Conservation (phyloP, 2,888 invertebrate genomes). For the Diploptera punctata region DNA sequence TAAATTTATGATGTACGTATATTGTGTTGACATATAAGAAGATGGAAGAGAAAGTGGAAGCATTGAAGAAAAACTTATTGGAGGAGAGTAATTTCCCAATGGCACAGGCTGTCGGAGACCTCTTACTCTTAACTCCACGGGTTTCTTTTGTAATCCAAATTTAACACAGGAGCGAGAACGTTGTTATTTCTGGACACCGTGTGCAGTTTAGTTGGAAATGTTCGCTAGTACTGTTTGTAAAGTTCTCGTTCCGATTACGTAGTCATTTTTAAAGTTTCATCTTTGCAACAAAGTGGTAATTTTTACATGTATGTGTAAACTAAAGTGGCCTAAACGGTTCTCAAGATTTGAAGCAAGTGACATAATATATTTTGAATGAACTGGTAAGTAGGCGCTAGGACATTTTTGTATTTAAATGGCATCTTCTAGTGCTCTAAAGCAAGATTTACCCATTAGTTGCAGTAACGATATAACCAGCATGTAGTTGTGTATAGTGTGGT, state of each 20-base stretch:
- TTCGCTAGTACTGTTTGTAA: neutral
- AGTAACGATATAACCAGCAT: too few relatives aligned
- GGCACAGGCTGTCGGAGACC: constrained; percentile 18
- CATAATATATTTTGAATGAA: constrained; percentile 9
- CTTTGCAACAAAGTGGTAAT: neutral
- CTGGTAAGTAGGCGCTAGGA: too few relatives aligned
- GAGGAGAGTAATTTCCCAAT: neutral
- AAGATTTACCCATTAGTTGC: too few relatives aligned
- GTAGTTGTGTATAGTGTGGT: too few relatives aligned
- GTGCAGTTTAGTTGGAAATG: constrained; percentile 8
- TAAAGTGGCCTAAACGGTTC: neutral
- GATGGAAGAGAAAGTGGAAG: too few relatives aligned
- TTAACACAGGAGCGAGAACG: constrained; percentile 35
- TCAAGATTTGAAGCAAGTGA: neutral
- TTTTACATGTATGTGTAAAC: neutral
- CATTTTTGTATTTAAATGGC: too few relatives aligned
- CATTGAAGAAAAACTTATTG: neutral
- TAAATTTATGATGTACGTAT: too few relatives aligned
- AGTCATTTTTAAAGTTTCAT: neutral
- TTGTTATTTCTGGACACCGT: constrained; percentile 34
- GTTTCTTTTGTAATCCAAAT: constrained; percentile 40
- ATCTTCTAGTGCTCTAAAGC: too few relatives aligned
- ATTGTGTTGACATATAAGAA: too few relatives aligned
- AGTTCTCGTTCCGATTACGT: neutral
- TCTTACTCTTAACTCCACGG: constrained; percentile 12